A percentile compares a stretch with the other conserved stretches of the same genome.
Conservation (phyloP, 2,888 invertebrate species). For the Mimas tiliae region DNA sequence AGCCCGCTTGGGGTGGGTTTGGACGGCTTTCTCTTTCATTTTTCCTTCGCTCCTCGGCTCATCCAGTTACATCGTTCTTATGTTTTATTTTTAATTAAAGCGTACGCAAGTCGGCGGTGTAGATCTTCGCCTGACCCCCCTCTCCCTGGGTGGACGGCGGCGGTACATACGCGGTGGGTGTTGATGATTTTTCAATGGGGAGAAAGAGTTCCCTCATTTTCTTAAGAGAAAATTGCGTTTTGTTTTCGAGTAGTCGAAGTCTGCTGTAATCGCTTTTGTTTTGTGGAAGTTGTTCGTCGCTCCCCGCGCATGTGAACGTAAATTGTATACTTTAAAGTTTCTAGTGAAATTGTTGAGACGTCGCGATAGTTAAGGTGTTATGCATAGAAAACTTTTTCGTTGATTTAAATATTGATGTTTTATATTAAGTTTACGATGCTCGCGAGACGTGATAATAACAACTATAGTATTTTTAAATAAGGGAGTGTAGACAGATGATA, state of each 20-base stretch:
- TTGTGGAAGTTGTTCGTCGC: constrained; percentile 71
- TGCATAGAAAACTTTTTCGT: constrained; percentile 37
- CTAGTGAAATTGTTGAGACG: constrained; percentile 65
- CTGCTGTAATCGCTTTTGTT: constrained; percentile 85
- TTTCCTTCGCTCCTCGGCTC: constrained; percentile 85
- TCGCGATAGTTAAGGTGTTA: constrained; percentile 66
- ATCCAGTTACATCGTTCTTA: constrained; percentile 86
- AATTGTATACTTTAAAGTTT: constrained; percentile 81
- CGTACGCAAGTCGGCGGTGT: constrained; percentile 85
- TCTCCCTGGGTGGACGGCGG: constrained; percentile 55
- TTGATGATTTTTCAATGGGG: constrained; percentile 85
- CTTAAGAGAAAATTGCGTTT: constrained; percentile 86
- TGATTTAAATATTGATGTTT: constrained; percentile 23
- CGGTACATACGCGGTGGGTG: constrained; percentile 82
- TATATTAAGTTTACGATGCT: constrained; percentile 18
- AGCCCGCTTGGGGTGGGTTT: constrained; percentile 60
- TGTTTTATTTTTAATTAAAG: constrained; percentile 86
- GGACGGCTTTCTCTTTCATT: constrained; percentile 85
- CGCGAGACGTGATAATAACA: neutral
- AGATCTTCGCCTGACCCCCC: constrained; percentile 67
- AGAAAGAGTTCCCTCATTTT: constrained; percentile 86
- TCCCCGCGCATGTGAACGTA: constrained; percentile 77
- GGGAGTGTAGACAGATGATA: neutral
- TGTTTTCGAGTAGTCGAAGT: constrained; percentile 85
- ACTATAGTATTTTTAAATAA: neutral